Evolutionary conservation across 1,140 invertebrate species (phyloP).

Genomic region (Campoletis sonorensis): DNA sequence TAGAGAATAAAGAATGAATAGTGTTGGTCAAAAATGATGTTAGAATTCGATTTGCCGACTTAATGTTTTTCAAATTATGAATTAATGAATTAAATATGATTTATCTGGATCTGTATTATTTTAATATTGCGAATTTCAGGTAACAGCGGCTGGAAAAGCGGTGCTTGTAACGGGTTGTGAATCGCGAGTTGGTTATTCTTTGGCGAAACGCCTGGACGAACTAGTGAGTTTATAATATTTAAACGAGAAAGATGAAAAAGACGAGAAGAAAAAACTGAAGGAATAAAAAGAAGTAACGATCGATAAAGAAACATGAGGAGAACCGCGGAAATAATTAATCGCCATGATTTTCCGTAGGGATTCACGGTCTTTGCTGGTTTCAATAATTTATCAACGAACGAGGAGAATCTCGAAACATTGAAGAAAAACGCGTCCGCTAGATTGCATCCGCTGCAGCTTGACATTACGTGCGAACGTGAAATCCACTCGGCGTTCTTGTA

Average conservation of each 20-base stretch:
- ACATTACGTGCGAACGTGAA: constrained; percentile 84
- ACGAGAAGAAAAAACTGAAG: background rate
- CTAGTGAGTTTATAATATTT: constrained; percentile 72
- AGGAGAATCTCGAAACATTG: constrained; percentile 82
- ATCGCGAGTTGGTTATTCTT: constrained; percentile 84
- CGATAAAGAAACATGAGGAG: background rate
- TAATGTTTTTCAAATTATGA: too few relatives aligned
- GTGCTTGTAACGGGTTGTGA: constrained; percentile 92
- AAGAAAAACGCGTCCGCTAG: constrained; percentile 86
- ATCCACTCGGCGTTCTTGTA: constrained; percentile 85
- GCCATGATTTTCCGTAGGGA: constrained; percentile 74
- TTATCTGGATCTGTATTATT: background rate
- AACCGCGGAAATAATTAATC: background rate
- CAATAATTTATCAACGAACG: constrained; percentile 79
- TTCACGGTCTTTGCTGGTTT: constrained; percentile 90
- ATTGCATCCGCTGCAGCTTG: constrained; percentile 84
- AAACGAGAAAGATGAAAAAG: background rate
- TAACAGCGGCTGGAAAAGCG: constrained; percentile 86
- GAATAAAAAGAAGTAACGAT: background rate
- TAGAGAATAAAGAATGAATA: too few relatives aligned
- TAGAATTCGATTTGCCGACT: too few relatives aligned
- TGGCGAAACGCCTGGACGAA: constrained; percentile 86
- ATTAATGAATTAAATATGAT: too few relatives aligned
- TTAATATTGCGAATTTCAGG: constrained; percentile 74
- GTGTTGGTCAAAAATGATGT: too few relatives aligned